Evolutionary conservation across 2,888 invertebrate species (phyloP).

Genomic region (Plebejus anna): DNA sequence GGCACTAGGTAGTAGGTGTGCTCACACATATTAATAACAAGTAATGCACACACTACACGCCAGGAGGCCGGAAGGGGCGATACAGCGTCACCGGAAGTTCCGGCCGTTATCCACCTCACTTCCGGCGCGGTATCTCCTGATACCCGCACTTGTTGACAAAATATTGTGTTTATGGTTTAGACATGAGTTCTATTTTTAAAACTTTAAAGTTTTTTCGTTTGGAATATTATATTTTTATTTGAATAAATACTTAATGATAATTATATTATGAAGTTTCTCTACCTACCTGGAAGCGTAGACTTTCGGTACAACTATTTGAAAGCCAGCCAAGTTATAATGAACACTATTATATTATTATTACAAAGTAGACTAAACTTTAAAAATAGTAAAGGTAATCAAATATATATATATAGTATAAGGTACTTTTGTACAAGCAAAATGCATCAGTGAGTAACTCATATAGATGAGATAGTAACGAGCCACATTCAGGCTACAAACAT

Average conservation of each 20-base stretch:
- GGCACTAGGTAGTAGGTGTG: neutral
- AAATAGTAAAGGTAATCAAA: no score
- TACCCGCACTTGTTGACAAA: slow-evolving; percentile 12
- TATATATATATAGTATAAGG: no score
- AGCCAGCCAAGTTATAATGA: no score
- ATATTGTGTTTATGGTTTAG: neutral
- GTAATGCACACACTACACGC: slow-evolving; percentile 19
- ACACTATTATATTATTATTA: no score
- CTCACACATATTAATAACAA: slow-evolving; percentile 11
- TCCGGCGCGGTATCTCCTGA: slow-evolving; percentile 35
- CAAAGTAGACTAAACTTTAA: no score
- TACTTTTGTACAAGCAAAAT: neutral
- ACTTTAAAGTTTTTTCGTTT: neutral
- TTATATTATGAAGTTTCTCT: no score
- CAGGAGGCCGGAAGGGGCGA: slow-evolving; percentile 36
- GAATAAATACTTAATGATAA: no score
- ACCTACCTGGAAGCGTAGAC: no score
- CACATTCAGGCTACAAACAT: slow-evolving; percentile 4
- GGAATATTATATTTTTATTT: no score
- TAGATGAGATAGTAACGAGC: neutral
- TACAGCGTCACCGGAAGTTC: slow-evolving; percentile 53
- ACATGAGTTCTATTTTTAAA: neutral
- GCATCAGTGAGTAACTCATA: neutral
- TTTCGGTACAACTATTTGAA: no score
- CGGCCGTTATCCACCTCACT: slow-evolving; percentile 60